Conservation (phyloP, 1,140 invertebrate species). For the Anoplolepis gracilipes region DNA sequence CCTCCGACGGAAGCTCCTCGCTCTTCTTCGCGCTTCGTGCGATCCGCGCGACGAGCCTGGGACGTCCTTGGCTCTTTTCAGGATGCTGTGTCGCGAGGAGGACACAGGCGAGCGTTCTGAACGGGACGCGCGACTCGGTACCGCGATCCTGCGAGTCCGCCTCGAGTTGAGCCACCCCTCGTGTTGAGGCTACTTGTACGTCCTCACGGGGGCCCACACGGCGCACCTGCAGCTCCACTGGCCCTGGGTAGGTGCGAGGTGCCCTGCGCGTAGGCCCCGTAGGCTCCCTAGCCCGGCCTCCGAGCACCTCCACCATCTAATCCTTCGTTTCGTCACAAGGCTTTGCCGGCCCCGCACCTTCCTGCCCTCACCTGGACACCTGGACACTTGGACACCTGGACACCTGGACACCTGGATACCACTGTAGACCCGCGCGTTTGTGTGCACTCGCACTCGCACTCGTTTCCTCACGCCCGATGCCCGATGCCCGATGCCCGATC, state of each 20-base stretch:
- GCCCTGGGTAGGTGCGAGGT: slow-evolving; percentile 80
- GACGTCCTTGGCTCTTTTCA: not conserved
- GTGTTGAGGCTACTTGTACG: slow-evolving; percentile 33
- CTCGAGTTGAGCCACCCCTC: not conserved
- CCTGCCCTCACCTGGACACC: slow-evolving; percentile 18
- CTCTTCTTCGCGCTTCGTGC: slow-evolving; percentile 32
- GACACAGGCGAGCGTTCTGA: not conserved
- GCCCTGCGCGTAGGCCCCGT: slow-evolving; percentile 82
- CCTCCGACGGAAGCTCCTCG: slow-evolving; percentile 12
- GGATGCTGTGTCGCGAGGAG: not conserved
- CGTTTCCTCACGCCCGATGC: too few relatives aligned
- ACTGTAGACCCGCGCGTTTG: slow-evolving; percentile 12
- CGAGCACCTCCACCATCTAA: slow-evolving; percentile 84
- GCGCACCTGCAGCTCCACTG: slow-evolving; percentile 63
- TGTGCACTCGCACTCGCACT: not conserved
- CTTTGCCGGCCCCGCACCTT: slow-evolving; percentile 68
- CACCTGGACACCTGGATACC: not conserved
- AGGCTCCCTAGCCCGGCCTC: slow-evolving; percentile 82
- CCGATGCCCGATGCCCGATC: not conserved
- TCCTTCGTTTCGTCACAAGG: slow-evolving; percentile 76
- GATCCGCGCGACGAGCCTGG: not conserved
- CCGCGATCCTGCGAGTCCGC: slow-evolving; percentile 20
- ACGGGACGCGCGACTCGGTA: not conserved
- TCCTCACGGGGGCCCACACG: slow-evolving; percentile 47
- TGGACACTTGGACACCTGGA: too few relatives aligned